These are phyloP conservation scores for Drosophila saltans DNA, from an alignment of 1,140 invertebrate species.

Conservation along the genomic window DNA sequence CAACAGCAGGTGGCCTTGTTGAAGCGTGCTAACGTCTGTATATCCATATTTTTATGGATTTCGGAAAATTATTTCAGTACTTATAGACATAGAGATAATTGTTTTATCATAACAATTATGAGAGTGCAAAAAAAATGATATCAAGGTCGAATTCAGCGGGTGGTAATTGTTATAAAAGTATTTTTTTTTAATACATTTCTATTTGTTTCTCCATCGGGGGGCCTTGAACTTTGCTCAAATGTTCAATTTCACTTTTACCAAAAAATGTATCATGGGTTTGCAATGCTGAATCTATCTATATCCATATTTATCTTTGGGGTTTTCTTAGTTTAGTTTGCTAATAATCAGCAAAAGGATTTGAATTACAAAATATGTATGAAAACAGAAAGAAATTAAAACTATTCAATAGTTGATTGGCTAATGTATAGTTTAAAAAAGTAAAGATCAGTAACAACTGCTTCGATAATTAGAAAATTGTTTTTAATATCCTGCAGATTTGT, in stretches of 20 bases:
- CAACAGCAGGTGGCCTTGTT: slow-evolving; percentile 50
- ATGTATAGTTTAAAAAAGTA: too few relatives aligned
- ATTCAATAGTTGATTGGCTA: too few relatives aligned
- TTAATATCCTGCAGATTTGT: too few relatives aligned
- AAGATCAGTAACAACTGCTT: too few relatives aligned
- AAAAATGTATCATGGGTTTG: background rate
- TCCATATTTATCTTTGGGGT: background rate
- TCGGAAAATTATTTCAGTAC: background rate
- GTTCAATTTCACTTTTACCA: background rate
- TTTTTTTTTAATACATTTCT: background rate
- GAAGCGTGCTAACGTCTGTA: slow-evolving; percentile 40
- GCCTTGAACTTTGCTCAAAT: slow-evolving; percentile 1
- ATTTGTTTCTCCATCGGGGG: background rate
- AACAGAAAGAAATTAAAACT: too few relatives aligned
- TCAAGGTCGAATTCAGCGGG: slow-evolving; percentile 7
- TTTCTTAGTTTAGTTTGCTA: too few relatives aligned
- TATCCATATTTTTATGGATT: slow-evolving; percentile 27
- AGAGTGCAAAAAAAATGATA: slow-evolving; percentile 17
- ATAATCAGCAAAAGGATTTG: too few relatives aligned
- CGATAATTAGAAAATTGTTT: too few relatives aligned
- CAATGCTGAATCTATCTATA: background rate
- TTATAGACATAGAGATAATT: slow-evolving; percentile 6
- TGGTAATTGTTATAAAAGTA: background rate
- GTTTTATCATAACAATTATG: slow-evolving; percentile 14
- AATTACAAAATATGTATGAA: too few relatives aligned